A percentile compares a stretch with the other conserved stretches of the same genome.
Conservation (phyloP, 2,797 vertebrate genomes). For the Thripadectes ignobilis region DNA sequence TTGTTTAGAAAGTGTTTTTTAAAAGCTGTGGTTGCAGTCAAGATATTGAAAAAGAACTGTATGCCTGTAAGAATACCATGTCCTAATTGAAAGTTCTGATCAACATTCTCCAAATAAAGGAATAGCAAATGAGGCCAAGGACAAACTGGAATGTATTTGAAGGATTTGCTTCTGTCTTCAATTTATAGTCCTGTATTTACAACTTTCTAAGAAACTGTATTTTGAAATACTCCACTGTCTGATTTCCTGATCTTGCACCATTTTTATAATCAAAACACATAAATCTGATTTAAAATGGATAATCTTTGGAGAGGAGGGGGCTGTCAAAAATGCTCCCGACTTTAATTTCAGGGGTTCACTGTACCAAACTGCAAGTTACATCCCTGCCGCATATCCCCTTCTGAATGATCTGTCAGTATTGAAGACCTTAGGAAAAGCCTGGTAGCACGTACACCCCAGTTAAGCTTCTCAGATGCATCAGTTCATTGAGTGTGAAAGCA, state of each 20-base stretch:
- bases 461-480: background rate
- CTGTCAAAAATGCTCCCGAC: background rate
- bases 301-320: background rate
- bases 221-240: background rate
- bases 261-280: background rate
- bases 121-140: slow-evolving; percentile 52
- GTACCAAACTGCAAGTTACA: background rate
- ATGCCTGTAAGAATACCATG: slow-evolving; percentile 16
- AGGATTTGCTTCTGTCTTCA: background rate
- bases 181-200: background rate
- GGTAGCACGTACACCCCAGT: background rate
- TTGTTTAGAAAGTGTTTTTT: slow-evolving; percentile 3
- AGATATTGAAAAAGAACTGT: slow-evolving; percentile 33
- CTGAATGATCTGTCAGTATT: background rate
- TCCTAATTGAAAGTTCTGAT: slow-evolving; percentile 46
- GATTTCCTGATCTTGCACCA: background rate
- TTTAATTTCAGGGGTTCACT: background rate
- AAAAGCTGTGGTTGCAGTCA: slow-evolving; percentile 4
- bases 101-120: slow-evolving; percentile 13
- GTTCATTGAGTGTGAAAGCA: background rate
- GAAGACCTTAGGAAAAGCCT: background rate
- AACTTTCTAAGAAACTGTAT: background rate
- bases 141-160: background rate
- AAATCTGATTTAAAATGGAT: background rate
- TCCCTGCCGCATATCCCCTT: background rate